Conservation (phyloP, 23 tunicate species). For the Ciona savignyi region DNA sequence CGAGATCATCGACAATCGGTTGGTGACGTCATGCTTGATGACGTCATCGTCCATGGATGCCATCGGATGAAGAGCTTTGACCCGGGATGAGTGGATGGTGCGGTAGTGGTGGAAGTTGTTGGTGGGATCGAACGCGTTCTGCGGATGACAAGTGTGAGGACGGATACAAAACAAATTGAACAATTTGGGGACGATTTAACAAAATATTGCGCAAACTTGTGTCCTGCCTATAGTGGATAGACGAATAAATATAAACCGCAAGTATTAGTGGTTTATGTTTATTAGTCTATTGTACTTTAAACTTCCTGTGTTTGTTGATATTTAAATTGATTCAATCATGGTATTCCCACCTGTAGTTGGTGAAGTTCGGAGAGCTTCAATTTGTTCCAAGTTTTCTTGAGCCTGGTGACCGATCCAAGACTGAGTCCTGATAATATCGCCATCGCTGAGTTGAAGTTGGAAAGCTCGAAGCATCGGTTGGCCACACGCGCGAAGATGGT, state of each 20-base stretch:
- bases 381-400: constrained; percentile 83
- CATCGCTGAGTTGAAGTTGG: constrained; percentile 93
- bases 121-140: constrained; percentile 82
- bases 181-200: too few species aligned
- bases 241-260: too few species aligned
- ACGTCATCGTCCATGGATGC: constrained; percentile 8
- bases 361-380: constrained; percentile 46
- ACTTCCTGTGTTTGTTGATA: neutral
- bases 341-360: constrained; percentile 61
- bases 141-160: too few species aligned
- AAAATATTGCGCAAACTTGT: too few species aligned
- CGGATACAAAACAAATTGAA: too few species aligned
- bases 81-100: constrained; percentile 27
- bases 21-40: constrained; percentile 4
- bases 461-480: constrained; percentile 64
- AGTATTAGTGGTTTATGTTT: too few species aligned
- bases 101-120: constrained; percentile 83
- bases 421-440: constrained; percentile 86
- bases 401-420: constrained; percentile 77
- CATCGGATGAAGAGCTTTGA: constrained; percentile 27
- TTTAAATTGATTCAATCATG: too few species aligned
- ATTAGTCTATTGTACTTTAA: too few species aligned
- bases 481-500: constrained; percentile 84
- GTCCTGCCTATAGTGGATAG: too few species aligned
- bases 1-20: constrained; percentile 57